Conservation (phyloP, 2,797 vertebrate genomes). For the Characodon lateralis region DNA sequence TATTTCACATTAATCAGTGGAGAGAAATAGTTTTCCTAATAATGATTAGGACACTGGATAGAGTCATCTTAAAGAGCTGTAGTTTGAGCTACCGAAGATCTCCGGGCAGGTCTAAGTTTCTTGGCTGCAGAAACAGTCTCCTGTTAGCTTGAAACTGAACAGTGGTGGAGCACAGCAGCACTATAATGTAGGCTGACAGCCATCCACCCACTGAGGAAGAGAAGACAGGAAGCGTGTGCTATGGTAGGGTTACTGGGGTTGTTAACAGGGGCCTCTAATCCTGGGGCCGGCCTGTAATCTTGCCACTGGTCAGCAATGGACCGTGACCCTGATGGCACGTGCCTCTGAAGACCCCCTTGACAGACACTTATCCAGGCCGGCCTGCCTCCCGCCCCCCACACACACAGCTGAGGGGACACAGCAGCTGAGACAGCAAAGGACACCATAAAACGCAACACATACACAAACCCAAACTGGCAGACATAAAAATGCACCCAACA, state of each 20-base stretch:
- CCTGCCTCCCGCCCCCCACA: conserved; percentile 3
- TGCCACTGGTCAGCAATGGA: conserved; percentile 65
- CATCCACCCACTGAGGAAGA: conserved; percentile 33
- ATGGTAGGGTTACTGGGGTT: conserved; percentile 57
- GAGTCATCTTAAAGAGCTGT: not conserved
- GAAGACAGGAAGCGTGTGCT: conserved; percentile 19
- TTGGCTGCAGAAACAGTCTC: not conserved
- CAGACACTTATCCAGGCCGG: conserved; percentile 1
- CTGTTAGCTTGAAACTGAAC: conserved; percentile 6
- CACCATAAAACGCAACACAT: conserved; percentile 52
- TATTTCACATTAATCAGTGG: not conserved
- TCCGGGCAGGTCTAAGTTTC: not conserved
- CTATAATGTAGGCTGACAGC: conserved; percentile 55
- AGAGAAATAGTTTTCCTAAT: no score
- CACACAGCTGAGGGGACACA: conserved; percentile 69
- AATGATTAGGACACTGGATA: not conserved
- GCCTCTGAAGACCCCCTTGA: conserved; percentile 51
- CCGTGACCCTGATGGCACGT: conserved; percentile 76
- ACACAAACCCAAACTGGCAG: conserved; percentile 45
- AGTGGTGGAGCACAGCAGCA: conserved; percentile 27
- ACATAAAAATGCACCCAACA: conserved; percentile 43
- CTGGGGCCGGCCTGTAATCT: conserved; percentile 77
- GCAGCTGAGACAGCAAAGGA: conserved; percentile 74
- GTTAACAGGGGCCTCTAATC: conserved; percentile 78
- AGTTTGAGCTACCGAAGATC: not conserved